Conservation (phyloP, 2,113 vertebrate genomes). For the Lethenteron reissneri region DNA sequence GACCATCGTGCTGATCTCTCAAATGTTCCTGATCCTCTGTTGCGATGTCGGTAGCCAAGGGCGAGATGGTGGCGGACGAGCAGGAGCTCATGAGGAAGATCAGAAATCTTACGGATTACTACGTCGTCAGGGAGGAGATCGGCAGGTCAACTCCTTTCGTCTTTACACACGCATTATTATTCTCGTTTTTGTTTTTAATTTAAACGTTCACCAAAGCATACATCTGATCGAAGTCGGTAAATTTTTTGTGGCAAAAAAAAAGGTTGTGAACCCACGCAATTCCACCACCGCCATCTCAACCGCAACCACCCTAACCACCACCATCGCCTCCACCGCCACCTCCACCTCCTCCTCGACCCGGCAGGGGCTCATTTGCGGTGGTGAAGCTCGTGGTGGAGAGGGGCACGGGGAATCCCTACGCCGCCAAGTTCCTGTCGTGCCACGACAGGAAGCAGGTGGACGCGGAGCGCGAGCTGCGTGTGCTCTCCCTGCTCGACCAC, state of each 20-base stretch:
- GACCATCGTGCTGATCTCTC: no score
- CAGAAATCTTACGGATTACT: slow-evolving; percentile 54
- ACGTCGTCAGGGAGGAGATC: slow-evolving; percentile 71
- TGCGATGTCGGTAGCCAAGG: no score
- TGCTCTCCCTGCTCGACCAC: slow-evolving; percentile 62
- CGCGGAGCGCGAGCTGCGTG: slow-evolving; percentile 42
- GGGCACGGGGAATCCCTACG: slow-evolving; percentile 42
- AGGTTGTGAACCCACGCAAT: no score
- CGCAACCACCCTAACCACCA: neutral
- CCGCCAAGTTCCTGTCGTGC: slow-evolving; percentile 73
- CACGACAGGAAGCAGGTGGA: slow-evolving; percentile 58
- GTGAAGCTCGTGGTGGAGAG: slow-evolving; percentile 64
- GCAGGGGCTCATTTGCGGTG: slow-evolving; percentile 90
- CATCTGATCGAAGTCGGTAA: no score
- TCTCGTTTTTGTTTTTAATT: neutral
- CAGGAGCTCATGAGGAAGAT: slow-evolving; percentile 38
- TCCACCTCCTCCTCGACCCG: slow-evolving; percentile 23
- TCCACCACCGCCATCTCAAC: neutral
- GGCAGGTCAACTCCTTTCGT: slow-evolving; percentile 33
- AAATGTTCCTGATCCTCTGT: no score
- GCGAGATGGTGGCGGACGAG: slow-evolving; percentile 20
- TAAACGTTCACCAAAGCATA: no score
- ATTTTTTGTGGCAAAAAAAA: no score
- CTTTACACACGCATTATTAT: neutral
- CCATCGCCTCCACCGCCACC: neutral